A percentile compares a stretch with the other conserved stretches of the same genome.
Evolutionary conservation across 2,113 vertebrate species (phyloP).

Genomic region (Catharus bicknelli): DNA sequence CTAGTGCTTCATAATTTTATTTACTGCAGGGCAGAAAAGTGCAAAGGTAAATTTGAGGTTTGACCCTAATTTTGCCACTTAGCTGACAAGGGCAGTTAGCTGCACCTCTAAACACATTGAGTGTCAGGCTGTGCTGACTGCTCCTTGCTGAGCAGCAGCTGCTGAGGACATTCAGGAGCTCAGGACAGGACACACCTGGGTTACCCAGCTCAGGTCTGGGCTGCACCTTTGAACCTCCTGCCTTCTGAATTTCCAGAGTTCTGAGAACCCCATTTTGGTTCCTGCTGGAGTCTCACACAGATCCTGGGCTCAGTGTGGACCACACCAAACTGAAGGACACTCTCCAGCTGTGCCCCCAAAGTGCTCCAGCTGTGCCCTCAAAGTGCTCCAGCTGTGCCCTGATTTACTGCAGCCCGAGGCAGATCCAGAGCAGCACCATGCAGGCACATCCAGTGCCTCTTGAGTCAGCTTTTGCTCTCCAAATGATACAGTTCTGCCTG

Average conservation of each 20-base stretch:
- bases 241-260: background rate
- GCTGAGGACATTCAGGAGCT: background rate
- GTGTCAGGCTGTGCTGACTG: background rate
- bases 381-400: background rate
- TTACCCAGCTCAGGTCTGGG: background rate
- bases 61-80: background rate
- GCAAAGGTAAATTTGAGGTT: background rate
- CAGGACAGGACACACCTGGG: background rate
- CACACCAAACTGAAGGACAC: background rate
- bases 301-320: background rate
- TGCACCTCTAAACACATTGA: background rate
- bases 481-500: no score
- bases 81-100: background rate
- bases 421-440: background rate
- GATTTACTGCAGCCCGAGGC: background rate
- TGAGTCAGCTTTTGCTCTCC: background rate
- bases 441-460: accelerated
- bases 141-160: background rate
- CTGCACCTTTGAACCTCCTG: background rate
- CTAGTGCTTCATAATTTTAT: background rate
- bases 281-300: background rate
- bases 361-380: background rate
- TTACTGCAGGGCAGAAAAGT: background rate
- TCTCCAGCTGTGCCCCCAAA: background rate
- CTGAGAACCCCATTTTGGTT: background rate